phyloP scores from a whole-genome alignment of 2,797 vertebrate genomes.

The Cetoscarus ocellatus region DNA sequence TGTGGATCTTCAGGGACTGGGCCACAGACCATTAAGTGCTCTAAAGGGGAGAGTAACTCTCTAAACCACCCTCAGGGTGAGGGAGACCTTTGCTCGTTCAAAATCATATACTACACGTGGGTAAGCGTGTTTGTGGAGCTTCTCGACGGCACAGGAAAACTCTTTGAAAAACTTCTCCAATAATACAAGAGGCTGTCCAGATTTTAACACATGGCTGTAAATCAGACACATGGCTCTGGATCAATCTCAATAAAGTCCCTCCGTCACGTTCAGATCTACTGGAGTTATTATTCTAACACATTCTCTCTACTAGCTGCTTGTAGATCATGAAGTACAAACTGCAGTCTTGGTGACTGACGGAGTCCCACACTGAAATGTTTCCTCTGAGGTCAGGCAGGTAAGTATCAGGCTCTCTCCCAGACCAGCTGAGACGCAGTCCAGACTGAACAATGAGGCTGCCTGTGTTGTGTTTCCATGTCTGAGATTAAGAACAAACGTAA shows the following conservation, averaged over 20 bases:
- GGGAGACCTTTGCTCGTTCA: slow-evolving; percentile 47
- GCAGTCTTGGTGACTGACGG: slow-evolving; percentile 41
- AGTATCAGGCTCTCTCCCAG: slow-evolving; percentile 49
- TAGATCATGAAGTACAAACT: slow-evolving; percentile 59
- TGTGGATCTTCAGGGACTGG: slow-evolving; percentile 68
- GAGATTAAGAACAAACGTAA: slow-evolving; percentile 72
- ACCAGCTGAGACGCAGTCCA: slow-evolving; percentile 58
- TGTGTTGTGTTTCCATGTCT: slow-evolving; percentile 72
- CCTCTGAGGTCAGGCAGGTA: slow-evolving; percentile 69
- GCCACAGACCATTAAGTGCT: slow-evolving; percentile 75
- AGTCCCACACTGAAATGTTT: slow-evolving; percentile 62
- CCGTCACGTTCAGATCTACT: slow-evolving; percentile 56
- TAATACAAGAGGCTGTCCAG: slow-evolving; percentile 77
- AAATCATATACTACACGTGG: slow-evolving; percentile 68
- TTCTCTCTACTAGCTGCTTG: slow-evolving; percentile 53
- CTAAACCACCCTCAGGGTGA: slow-evolving; percentile 53
- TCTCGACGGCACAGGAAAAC: slow-evolving; percentile 66
- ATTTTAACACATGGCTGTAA: slow-evolving; percentile 74
- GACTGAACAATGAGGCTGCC: slow-evolving; percentile 73
- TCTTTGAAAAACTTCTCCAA: slow-evolving; percentile 81
- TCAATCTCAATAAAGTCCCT: slow-evolving; percentile 66
- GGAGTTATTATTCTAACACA: slow-evolving; percentile 77
- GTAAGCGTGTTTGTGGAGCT: slow-evolving; percentile 76
- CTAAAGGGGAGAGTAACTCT: slow-evolving; percentile 68
- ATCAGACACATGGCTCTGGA: slow-evolving; percentile 66